Percentiles rank a stretch among this genome's conserved stretches.
These are phyloP conservation scores for Catagonus wagneri DNA, from an alignment of 2,113 vertebrate species.

Conservation along the genomic window DNA sequence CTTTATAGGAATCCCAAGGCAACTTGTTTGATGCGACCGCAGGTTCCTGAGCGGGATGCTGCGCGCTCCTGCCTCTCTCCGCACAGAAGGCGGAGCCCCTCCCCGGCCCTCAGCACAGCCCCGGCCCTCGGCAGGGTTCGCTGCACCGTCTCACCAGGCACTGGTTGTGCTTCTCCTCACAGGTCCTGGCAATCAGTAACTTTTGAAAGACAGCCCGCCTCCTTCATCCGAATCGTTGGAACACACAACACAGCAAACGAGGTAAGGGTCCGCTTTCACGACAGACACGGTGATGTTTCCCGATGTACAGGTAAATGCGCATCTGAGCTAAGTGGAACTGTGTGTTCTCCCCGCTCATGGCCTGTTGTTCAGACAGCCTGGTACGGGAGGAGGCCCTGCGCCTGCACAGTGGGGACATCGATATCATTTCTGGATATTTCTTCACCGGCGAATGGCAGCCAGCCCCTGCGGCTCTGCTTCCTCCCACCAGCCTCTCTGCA, in stretches of 20 bases:
- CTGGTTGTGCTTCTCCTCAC: constrained; percentile 66
- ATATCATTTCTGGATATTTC: background rate
- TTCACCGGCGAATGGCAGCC: background rate
- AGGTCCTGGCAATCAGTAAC: constrained; percentile 97
- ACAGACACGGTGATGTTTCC: background rate
- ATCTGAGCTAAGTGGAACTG: background rate
- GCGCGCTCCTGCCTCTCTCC: background rate
- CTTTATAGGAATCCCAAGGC: background rate
- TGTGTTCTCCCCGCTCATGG: constrained; percentile 16
- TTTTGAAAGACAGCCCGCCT: constrained; percentile 95
- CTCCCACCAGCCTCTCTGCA: background rate
- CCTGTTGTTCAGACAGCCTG: background rate
- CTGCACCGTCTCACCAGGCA: constrained; percentile 1
- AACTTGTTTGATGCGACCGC: background rate
- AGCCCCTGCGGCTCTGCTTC: background rate
- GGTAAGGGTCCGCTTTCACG: constrained; percentile 86
- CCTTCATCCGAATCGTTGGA: constrained; percentile 98
- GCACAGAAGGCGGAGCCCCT: fast-evolving
- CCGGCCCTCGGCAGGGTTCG: fast-evolving
- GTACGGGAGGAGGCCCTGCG: background rate
- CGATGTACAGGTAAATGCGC: background rate
- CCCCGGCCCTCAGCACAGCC: fast-evolving
- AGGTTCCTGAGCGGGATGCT: background rate
- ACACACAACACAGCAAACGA: constrained; percentile 99
- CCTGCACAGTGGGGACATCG: background rate